Conservation (phyloP, 2,797 vertebrate genomes). For the Amblyraja radiata region DNA sequence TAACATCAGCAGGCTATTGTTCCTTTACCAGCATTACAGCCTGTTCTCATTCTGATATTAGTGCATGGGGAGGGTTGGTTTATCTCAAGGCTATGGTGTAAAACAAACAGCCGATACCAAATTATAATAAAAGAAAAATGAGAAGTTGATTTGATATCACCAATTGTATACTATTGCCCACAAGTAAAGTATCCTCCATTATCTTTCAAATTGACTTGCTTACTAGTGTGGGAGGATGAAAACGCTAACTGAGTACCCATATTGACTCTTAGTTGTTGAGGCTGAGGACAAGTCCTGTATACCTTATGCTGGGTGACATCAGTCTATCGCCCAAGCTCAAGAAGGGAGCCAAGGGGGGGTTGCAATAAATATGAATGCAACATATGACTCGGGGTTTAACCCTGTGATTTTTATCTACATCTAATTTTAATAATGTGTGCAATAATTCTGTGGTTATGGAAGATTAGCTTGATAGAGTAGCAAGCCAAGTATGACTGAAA, state of each 20-base stretch:
- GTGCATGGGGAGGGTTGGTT: neutral
- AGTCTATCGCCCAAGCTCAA: neutral
- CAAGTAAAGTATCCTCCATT: neutral
- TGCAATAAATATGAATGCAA: neutral
- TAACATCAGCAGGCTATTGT: neutral
- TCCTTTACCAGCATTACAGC: neutral
- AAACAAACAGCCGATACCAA: neutral
- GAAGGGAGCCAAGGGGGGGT: too few species aligned
- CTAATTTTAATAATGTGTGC: neutral
- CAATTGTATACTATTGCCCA: neutral
- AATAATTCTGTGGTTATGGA: neutral
- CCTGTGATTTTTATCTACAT: neutral
- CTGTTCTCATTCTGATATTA: neutral
- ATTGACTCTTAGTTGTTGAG: neutral
- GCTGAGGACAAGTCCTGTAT: neutral
- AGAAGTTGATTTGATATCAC: neutral
- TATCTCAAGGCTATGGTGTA: neutral
- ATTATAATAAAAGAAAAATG: neutral
- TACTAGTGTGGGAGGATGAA: neutral
- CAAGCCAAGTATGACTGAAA: neutral
- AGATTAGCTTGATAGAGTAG: neutral
- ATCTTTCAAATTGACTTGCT: neutral
- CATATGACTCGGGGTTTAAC: neutral
- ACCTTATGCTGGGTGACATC: neutral
- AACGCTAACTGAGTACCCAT: neutral